Conservation (phyloP, 1,140 invertebrate genomes). For the Mamestra configurata region DNA sequence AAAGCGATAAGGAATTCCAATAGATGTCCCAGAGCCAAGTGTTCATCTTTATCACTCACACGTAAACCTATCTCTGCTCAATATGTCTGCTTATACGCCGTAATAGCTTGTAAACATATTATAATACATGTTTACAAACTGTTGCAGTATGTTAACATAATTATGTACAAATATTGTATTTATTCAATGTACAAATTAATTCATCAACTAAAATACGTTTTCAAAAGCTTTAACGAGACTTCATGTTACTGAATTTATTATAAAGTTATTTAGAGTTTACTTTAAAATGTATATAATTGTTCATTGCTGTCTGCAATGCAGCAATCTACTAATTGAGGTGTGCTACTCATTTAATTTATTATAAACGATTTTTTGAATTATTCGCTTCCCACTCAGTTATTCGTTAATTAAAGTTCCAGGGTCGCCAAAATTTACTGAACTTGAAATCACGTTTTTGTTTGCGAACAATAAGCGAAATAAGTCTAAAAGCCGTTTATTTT, state of each 20-base stretch:
- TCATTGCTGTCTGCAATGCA: conserved; percentile 10
- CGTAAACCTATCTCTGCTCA: background rate
- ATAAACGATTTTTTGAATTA: background rate
- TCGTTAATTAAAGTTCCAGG: conserved; percentile 11
- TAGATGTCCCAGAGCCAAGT: conserved; percentile 6
- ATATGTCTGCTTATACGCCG: background rate
- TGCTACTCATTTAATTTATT: background rate
- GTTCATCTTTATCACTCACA: background rate
- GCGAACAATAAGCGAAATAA: conserved; percentile 40
- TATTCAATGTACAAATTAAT: background rate
- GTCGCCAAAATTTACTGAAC: conserved; percentile 1
- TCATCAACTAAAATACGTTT: background rate
- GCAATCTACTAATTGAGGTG: background rate
- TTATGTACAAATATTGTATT: background rate
- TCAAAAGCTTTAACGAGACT: background rate
- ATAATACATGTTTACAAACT: background rate
- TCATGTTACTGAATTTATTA: background rate
- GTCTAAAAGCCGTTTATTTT: conserved; percentile 49
- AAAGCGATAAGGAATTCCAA: conserved; percentile 27
- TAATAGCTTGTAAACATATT: background rate
- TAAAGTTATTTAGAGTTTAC: conserved; percentile 3
- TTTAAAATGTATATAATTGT: conserved; percentile 1
- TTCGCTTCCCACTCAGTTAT: background rate
- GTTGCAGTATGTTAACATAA: background rate
- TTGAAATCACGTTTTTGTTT: conserved; percentile 41